A percentile compares a stretch with the other conserved stretches of the same genome.
Evolutionary conservation across 2,797 vertebrate species (phyloP).

Genomic region (Malurus splendens): DNA sequence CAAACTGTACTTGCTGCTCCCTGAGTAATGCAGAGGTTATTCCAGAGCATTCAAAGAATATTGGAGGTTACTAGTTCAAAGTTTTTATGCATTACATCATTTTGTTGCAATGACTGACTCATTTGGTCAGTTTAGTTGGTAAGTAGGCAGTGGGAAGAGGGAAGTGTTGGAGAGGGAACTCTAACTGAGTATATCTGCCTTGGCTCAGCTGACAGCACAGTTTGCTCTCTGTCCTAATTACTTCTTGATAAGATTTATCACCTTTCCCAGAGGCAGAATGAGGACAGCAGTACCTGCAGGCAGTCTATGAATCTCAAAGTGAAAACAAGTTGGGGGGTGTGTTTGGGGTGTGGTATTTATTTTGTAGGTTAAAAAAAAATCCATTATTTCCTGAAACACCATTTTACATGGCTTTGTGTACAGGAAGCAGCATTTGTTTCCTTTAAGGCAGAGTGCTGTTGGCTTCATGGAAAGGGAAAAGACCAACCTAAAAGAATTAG

Average conservation of each 20-base stretch:
- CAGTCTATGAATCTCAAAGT: background rate
- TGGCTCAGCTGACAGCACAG: background rate
- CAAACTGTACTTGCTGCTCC: constrained; percentile 20
- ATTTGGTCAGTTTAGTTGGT: constrained; percentile 64
- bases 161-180: background rate
- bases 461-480: background rate
- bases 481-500: background rate
- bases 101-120: constrained; percentile 59
- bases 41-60: constrained; percentile 36
- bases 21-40: constrained; percentile 57
- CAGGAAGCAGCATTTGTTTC: constrained; percentile 8
- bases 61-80: constrained; percentile 60
- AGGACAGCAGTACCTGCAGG: constrained; percentile 18
- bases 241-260: constrained; percentile 17
- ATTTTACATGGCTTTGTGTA: background rate
- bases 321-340: background rate
- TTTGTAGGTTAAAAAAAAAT: background rate
- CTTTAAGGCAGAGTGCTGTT: background rate
- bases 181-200: constrained; percentile 5
- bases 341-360: background rate
- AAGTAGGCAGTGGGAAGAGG: constrained; percentile 44
- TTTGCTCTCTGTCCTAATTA: constrained; percentile 39
- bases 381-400: background rate
- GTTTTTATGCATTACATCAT: constrained; percentile 62
- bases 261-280: background rate